Conservation (phyloP, 2,113 vertebrate genomes). For the Bubo bubo region DNA sequence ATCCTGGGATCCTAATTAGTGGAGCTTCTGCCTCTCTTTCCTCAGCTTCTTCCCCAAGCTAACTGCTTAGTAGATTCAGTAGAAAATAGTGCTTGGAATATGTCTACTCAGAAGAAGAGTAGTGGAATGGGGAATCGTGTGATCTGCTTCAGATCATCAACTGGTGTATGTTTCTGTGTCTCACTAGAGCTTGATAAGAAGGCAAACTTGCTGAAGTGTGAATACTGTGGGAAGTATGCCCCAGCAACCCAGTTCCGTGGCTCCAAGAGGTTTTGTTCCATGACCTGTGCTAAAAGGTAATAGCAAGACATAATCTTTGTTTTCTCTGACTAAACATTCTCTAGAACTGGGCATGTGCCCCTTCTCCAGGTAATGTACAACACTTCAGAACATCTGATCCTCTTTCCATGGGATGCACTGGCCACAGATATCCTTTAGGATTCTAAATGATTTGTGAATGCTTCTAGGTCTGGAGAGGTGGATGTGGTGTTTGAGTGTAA, state of each 20-base stretch:
- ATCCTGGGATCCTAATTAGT: background rate
- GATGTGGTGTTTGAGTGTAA: background rate
- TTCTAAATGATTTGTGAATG: background rate
- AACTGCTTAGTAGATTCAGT: background rate
- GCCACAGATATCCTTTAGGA: background rate
- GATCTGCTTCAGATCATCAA: background rate
- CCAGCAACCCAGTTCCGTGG: conserved; percentile 92
- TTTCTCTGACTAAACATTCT: background rate
- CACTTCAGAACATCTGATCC: background rate
- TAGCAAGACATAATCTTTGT: background rate
- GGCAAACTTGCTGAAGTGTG: conserved; percentile 88
- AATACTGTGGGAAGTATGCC: conserved; percentile 92
- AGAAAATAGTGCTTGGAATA: background rate
- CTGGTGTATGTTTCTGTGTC: conserved; percentile 15
- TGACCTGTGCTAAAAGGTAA: conserved; percentile 97
- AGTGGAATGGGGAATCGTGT: background rate
- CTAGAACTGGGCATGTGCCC: background rate
- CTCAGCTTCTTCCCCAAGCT: background rate
- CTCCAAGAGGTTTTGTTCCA: conserved; percentile 96
- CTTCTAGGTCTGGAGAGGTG: background rate
- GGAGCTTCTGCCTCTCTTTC: background rate
- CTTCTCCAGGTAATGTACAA: background rate
- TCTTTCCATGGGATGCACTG: background rate
- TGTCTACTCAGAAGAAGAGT: background rate
- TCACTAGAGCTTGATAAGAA: conserved; percentile 80